These are phyloP conservation scores for Mastomys natalensis DNA, from an alignment of 2,113 vertebrate species.

Conservation along the genomic window DNA sequence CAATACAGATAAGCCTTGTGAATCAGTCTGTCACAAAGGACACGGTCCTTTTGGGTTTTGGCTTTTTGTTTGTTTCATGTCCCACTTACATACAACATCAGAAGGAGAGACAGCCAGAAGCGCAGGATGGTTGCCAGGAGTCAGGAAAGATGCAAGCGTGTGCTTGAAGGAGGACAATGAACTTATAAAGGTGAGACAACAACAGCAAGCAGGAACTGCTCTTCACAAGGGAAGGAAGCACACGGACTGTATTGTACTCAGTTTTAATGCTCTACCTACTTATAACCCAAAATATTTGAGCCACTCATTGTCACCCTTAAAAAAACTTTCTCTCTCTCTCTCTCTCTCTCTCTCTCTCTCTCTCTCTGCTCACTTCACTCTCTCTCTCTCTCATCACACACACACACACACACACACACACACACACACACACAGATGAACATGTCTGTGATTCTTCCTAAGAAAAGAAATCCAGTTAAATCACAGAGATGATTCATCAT, in stretches of 20 bases:
- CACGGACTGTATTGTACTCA: not conserved
- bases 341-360: no score
- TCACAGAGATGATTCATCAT: not conserved
- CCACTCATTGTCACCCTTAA: not conserved
- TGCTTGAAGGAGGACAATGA: not conserved
- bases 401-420: no score
- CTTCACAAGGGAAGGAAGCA: not conserved
- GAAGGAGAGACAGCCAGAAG: not conserved
- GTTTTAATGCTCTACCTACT: constrained; percentile 42
- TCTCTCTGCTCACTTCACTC: no score
- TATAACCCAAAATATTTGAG: constrained; percentile 55
- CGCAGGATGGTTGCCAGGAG: not conserved
- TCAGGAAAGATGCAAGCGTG: not conserved
- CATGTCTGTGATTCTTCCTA: not conserved
- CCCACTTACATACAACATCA: not conserved
- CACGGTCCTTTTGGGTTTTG: not conserved
- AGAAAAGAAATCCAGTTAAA: not conserved
- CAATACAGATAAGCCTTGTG: no score
- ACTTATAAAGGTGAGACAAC: not conserved
- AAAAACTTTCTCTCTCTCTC: not conserved
- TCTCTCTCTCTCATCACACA: no score
- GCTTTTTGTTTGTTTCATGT: no score
- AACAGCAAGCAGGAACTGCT: not conserved
- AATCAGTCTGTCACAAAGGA: not conserved
- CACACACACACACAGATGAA: not conserved